These are phyloP conservation scores for Stramonita haemastoma DNA, from an alignment of 2,888 invertebrate genomes.

Conservation along the genomic window DNA sequence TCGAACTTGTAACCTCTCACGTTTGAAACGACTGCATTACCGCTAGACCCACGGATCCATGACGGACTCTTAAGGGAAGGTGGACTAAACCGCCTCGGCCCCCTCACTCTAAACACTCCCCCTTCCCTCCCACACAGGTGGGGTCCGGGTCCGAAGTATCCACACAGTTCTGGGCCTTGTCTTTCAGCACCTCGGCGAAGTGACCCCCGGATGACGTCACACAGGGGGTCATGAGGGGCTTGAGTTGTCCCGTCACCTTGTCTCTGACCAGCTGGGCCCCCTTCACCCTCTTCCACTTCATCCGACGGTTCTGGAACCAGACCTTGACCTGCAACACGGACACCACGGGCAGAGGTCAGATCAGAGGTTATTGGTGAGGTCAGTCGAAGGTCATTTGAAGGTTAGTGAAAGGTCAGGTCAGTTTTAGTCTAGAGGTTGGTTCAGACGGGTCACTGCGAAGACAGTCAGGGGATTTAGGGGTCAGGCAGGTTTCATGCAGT, in stretches of 20 bases:
- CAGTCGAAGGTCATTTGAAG: no score
- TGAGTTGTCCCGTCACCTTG: slow-evolving; percentile 75
- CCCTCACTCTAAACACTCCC: slow-evolving; percentile 35
- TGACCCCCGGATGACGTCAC: slow-evolving; percentile 58
- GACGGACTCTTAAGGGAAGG: not conserved
- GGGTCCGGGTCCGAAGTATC: slow-evolving; percentile 11
- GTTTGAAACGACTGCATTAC: not conserved
- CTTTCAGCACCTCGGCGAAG: slow-evolving; percentile 36
- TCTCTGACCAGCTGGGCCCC: slow-evolving; percentile 74
- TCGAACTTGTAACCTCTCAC: not conserved
- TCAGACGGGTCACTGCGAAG: no score
- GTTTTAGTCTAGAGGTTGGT: no score
- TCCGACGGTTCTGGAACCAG: slow-evolving; percentile 77
- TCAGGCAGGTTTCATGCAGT: no score
- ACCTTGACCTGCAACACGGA: slow-evolving; percentile 72
- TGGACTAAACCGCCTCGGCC: not conserved
- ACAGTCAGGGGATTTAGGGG: no score
- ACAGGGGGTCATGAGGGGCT: slow-evolving; percentile 68
- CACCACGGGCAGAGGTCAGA: not conserved
- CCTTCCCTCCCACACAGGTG: not conserved
- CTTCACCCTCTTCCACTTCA: slow-evolving; percentile 76
- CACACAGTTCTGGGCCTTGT: slow-evolving; percentile 35
- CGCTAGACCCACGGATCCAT: no score
- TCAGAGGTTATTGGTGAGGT: no score
- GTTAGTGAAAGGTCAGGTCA: no score